Conservation (phyloP, 2,113 vertebrate species). For the Promerops cafer region DNA sequence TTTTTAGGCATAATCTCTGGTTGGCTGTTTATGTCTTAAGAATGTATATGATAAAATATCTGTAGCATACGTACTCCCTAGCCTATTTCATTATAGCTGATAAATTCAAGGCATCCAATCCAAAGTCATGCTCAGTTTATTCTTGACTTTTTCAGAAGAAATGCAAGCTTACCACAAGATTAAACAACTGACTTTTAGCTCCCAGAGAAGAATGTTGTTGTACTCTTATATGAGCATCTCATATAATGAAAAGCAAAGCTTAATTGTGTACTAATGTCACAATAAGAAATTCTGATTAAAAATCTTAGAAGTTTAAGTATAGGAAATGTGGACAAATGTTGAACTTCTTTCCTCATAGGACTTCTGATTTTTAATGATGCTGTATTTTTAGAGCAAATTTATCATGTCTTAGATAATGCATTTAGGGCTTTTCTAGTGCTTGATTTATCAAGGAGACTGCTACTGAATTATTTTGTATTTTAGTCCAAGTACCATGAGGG, state of each 20-base stretch:
- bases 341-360: background rate
- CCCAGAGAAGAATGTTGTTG: background rate
- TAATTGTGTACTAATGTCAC: background rate
- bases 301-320: background rate
- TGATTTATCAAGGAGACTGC: slow-evolving; percentile 54
- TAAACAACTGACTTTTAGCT: background rate
- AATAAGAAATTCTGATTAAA: background rate
- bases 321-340: background rate
- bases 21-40: background rate
- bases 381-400: slow-evolving; percentile 61
- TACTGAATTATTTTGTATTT: slow-evolving; percentile 51
- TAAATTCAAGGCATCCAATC: slow-evolving; percentile 1
- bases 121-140: background rate
- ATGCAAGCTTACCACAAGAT: background rate
- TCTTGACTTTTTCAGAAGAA: background rate
- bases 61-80: background rate
- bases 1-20: background rate
- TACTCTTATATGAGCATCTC: background rate
- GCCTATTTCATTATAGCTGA: background rate
- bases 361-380: slow-evolving; percentile 17
- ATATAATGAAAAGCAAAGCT: background rate
- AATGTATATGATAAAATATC: background rate
- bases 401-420: slow-evolving; percentile 57
- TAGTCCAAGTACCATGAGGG: slow-evolving; percentile 34
- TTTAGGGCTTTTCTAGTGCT: slow-evolving; percentile 57